Conservation (phyloP, 2,113 vertebrate species). For the Ceyx melanurus region DNA sequence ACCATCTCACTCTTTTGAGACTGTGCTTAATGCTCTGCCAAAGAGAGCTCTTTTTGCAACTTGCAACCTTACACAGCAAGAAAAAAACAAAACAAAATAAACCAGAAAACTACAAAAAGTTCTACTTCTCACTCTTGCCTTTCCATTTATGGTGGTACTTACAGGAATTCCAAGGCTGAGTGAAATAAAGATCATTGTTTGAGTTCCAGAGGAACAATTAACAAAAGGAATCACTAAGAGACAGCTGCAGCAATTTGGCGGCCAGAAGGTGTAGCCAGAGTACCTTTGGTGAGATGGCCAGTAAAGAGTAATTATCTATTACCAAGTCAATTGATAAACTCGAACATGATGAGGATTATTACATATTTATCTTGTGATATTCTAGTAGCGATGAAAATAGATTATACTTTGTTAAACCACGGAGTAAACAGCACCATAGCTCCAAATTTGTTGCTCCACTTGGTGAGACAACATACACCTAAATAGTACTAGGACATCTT, state of each 20-base stretch:
- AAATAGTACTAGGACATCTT: background rate
- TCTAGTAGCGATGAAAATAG: background rate
- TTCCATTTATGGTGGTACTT: background rate
- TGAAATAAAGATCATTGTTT: background rate
- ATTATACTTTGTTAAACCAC: background rate
- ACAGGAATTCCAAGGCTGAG: background rate
- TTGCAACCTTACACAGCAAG: background rate
- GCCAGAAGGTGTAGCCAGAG: constrained; percentile 36
- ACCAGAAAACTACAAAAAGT: background rate
- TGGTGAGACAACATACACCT: background rate
- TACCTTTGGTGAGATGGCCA: background rate
- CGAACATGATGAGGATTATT: fast-evolving
- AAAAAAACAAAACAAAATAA: background rate
- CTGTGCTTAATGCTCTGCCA: background rate
- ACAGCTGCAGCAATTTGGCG: background rate
- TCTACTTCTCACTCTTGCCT: background rate
- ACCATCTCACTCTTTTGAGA: background rate
- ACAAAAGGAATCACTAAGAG: background rate
- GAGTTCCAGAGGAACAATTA: background rate
- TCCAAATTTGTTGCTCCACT: background rate
- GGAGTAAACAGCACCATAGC: background rate
- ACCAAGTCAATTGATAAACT: background rate
- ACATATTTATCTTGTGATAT: background rate
- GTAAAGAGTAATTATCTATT: background rate
- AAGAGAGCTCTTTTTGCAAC: background rate